Percentiles rank a stretch among this genome's conserved stretches.
phyloP scores from a whole-genome alignment of 2,113 vertebrate species.

The Podarcis muralis region DNA sequence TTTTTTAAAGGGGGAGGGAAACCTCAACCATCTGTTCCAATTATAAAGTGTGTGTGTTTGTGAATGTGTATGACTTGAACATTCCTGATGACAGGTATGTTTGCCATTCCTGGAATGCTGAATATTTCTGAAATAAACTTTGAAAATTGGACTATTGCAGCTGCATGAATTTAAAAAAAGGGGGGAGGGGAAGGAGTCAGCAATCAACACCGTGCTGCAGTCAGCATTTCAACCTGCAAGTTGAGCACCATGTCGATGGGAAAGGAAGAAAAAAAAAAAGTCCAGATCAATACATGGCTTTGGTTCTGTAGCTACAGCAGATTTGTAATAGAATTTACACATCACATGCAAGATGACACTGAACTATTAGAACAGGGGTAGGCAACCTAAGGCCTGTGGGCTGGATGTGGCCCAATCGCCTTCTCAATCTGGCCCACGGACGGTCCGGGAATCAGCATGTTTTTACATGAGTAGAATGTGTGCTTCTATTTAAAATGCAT shows the following conservation, averaged over 20 bases:
- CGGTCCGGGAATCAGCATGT: too few relatives aligned
- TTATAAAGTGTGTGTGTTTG: slow-evolving; percentile 54
- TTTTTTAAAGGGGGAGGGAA: slow-evolving; percentile 78
- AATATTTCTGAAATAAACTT: slow-evolving; percentile 76
- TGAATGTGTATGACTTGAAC: slow-evolving; percentile 73
- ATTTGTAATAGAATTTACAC: slow-evolving; percentile 37
- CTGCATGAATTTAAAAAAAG: slow-evolving; percentile 75
- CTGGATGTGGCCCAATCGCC: too few relatives aligned
- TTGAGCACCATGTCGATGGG: slow-evolving; percentile 42
- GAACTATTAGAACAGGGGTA: neutral
- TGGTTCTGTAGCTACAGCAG: slow-evolving; percentile 45
- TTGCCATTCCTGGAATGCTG: slow-evolving; percentile 72
- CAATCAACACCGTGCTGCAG: slow-evolving; percentile 65
- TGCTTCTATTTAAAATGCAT: too few relatives aligned
- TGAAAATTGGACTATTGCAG: slow-evolving; percentile 76
- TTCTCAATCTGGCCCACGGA: too few relatives aligned
- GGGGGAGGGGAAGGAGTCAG: slow-evolving; percentile 38
- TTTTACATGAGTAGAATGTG: too few relatives aligned
- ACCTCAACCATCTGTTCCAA: slow-evolving; percentile 80
- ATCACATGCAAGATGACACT: neutral
- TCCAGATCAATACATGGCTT: slow-evolving; percentile 77
- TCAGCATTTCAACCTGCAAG: slow-evolving; percentile 75
- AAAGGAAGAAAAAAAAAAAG: slow-evolving; percentile 53
- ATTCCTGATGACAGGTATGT: slow-evolving; percentile 78
- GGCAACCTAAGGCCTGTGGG: too few relatives aligned